Evolutionary conservation across 2,113 vertebrate species (phyloP).

Genomic region (Fukomys damarensis): DNA sequence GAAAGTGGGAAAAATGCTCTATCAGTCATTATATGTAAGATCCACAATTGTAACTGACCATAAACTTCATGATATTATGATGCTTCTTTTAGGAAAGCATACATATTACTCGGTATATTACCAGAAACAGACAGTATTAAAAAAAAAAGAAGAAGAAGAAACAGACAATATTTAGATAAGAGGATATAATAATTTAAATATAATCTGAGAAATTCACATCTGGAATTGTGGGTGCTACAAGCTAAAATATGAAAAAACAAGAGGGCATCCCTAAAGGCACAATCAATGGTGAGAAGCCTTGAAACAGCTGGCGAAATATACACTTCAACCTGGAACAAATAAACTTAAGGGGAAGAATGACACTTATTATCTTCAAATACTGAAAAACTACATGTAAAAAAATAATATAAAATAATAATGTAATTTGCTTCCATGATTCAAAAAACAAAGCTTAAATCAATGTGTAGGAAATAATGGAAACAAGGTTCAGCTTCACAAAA

Average conservation of each 20-base stretch:
- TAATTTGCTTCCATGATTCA: slow-evolving; percentile 34
- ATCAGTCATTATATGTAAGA: neutral
- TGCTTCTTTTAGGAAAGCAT: neutral
- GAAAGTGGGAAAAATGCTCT: neutral
- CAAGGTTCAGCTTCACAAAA: neutral
- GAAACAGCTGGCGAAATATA: slow-evolving; percentile 4
- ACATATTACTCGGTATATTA: neutral
- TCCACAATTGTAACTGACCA: neutral
- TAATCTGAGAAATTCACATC: slow-evolving; percentile 44
- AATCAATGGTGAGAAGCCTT: slow-evolving; percentile 45
- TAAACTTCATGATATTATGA: neutral
- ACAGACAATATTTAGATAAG: slow-evolving; percentile 11
- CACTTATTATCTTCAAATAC: slow-evolving; percentile 41
- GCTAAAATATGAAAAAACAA: slow-evolving; percentile 57
- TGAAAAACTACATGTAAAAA: neutral
- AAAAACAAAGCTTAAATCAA: neutral
- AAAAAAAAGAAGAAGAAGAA: too few species aligned
- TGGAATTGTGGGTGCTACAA: slow-evolving; percentile 61
- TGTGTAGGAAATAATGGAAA: neutral
- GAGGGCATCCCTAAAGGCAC: slow-evolving; percentile 17
- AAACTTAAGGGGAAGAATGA: slow-evolving; percentile 47
- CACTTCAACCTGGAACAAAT: slow-evolving; percentile 50
- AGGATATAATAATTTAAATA: slow-evolving; percentile 46
- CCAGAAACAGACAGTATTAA: slow-evolving; percentile 1
- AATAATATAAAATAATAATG: neutral